These are phyloP conservation scores for Platygyra sinensis DNA, from an alignment of 64 coral and sea anemone genomes.

Conservation along the genomic window DNA sequence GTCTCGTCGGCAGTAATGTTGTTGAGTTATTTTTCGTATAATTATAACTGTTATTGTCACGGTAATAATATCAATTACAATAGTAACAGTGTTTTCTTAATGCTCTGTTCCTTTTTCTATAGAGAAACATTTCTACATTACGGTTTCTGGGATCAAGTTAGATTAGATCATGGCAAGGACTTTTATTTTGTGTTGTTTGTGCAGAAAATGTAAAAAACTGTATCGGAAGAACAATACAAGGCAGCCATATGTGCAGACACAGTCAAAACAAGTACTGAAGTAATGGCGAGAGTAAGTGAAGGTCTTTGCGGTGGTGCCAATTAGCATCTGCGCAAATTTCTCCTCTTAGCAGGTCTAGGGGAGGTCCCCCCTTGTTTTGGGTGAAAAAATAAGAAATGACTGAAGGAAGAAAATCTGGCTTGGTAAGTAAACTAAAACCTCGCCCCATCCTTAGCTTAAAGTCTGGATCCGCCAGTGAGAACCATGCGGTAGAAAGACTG, in stretches of 20 bases:
- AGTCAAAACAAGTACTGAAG: slow-evolving; percentile 59
- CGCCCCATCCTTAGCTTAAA: too few relatives aligned
- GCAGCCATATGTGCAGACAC: slow-evolving; percentile 42
- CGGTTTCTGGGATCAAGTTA: slow-evolving; percentile 67
- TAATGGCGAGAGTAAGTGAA: not conserved
- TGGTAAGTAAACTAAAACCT: too few relatives aligned
- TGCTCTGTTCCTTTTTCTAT: not conserved
- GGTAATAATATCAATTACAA: too few relatives aligned
- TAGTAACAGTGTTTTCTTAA: not conserved
- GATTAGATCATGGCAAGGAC: slow-evolving; percentile 53
- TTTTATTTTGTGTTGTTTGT: slow-evolving; percentile 53
- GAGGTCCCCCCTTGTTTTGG: too few relatives aligned
- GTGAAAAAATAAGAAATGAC: too few relatives aligned
- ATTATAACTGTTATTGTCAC: too few relatives aligned
- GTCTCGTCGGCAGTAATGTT: too few relatives aligned
- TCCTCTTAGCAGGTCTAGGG: too few relatives aligned
- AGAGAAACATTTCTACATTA: slow-evolving; percentile 8
- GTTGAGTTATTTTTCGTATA: too few relatives aligned
- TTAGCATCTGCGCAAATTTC: not conserved
- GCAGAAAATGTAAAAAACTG: not conserved
- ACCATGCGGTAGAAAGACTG: too few relatives aligned
- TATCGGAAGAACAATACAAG: slow-evolving; percentile 44
- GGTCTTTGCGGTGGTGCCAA: not conserved
- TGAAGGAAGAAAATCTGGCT: too few relatives aligned
- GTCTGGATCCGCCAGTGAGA: too few relatives aligned